Evolutionary conservation across 2,797 vertebrate genomes (phyloP), one percentile per base, ranked within the genome.

Genomic region (Morus bassanus): DNA sequence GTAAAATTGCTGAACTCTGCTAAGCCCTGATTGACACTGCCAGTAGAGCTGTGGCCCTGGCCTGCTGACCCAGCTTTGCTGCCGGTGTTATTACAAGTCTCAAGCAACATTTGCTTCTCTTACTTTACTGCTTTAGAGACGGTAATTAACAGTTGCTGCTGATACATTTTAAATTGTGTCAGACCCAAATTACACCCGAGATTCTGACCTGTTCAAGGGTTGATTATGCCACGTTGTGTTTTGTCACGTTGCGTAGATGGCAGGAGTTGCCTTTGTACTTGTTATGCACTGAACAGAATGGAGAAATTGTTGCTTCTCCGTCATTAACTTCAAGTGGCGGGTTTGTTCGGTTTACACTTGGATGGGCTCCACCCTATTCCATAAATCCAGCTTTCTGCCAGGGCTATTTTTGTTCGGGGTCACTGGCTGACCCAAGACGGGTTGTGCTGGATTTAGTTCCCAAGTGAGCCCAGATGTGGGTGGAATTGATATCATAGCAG

Each of bases 401-500:
- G 94, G 91, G 96, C 95, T 98, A 97, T 98, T 98, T 98, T 74
- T 95, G 97, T 90, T 87, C 43, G 7, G 97, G 98, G 97, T 98
- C 98, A 98, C 95, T 91, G 91, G 50, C 95, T 98, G 97, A 97
- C 97, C 97, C 97, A 3, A 97, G 95, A 83, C 87, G 93, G 97
- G 93, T 96, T 95, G 88, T 93, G 97, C 97, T 97, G 97, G 81
- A 88, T 97, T 97, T 95, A 92, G 95, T 96, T 98, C 96, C 95
- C 97, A 95, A 97, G 96, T 51, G 91, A 97, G 97, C 94, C 95
- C 97, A 97, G 97, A 97, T 98, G 97, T 95, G 97, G 91, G 95
- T 93, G 91, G 95, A 96, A 81, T 45, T 87, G 85, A 88, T 85
- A 30, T 94, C 88, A 17, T 46, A 46, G 67, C 60, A 61, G 53